phyloP scores from a whole-genome alignment of 2,888 invertebrate species.

The Agrotis exclamationis region DNA sequence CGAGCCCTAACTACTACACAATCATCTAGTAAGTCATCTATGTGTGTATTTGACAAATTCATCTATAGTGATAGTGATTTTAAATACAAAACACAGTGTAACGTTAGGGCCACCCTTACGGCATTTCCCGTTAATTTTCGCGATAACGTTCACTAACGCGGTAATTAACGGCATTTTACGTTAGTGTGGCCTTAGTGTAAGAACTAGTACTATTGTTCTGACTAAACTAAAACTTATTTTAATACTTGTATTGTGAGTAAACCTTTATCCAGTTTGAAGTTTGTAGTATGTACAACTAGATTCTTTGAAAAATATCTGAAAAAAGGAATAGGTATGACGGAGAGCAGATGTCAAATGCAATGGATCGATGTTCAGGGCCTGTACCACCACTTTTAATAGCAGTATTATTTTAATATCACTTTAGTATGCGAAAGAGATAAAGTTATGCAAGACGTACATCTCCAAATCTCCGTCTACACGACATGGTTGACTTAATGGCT shows the following conservation, averaged over 20 bases:
- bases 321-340: conserved; percentile 32
- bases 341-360: conserved; percentile 53
- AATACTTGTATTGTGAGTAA: conserved; percentile 16
- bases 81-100: conserved; percentile 43
- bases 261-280: conserved; percentile 9
- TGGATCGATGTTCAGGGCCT: conserved; percentile 34
- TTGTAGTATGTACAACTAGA: conserved; percentile 34
- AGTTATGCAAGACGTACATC: too few species aligned
- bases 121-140: too few species aligned
- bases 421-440: too few species aligned
- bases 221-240: conserved; percentile 37
- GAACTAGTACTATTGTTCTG: conserved; percentile 39
- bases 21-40: conserved; percentile 47
- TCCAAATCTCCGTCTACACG: too few species aligned
- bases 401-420: too few species aligned
- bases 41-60: conserved; percentile 57
- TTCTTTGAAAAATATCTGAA: conserved; percentile 31
- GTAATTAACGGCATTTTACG: too few species aligned
- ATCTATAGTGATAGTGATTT: conserved; percentile 55
- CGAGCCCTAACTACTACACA: conserved; percentile 62
- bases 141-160: too few species aligned
- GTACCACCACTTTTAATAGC: too few species aligned
- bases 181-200: conserved; percentile 10
- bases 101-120: too few species aligned
- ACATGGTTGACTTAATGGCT: too few species aligned